These are phyloP conservation scores for Scaeva pyrastri DNA, from an alignment of 2,888 invertebrate genomes.

Conservation along the genomic window DNA sequence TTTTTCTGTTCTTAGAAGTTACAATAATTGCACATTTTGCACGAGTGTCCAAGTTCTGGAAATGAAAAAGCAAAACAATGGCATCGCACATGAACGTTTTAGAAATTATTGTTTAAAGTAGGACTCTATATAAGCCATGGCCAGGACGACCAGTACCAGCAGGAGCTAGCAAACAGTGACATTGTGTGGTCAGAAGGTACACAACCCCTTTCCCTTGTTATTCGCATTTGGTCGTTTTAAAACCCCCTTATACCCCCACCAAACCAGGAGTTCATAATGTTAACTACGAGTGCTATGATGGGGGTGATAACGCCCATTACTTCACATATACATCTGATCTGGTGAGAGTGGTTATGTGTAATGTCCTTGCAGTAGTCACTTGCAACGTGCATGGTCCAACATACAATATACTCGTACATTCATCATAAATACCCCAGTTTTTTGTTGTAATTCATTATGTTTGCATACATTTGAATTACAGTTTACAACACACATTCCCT, in stretches of 20 bases:
- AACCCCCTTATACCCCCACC: not conserved
- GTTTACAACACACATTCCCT: constrained; percentile 55
- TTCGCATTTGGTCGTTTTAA: too few species aligned
- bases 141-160: not conserved
- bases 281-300: constrained; percentile 36
- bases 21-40: constrained; percentile 8
- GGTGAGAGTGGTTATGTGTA: not conserved
- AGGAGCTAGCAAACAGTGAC: constrained; percentile 35
- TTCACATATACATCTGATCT: not conserved
- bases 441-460: constrained; percentile 51
- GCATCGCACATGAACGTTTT: constrained; percentile 58
- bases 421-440: constrained; percentile 55
- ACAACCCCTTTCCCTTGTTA: not conserved
- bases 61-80: constrained; percentile 73
- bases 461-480: constrained; percentile 47
- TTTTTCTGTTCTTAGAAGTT: constrained; percentile 18
- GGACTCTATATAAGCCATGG: constrained; percentile 26
- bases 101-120: constrained; percentile 67
- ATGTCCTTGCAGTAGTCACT: constrained; percentile 54
- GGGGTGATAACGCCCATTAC: not conserved
- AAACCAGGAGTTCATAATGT: constrained; percentile 40
- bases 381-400: constrained; percentile 37
- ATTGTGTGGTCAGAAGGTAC: constrained; percentile 50
- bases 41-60: constrained; percentile 45
- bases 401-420: constrained; percentile 39